These are phyloP conservation scores for Mormyrus proboscirostris DNA, from an alignment of 2,797 vertebrate genomes.

Conservation along the genomic window DNA sequence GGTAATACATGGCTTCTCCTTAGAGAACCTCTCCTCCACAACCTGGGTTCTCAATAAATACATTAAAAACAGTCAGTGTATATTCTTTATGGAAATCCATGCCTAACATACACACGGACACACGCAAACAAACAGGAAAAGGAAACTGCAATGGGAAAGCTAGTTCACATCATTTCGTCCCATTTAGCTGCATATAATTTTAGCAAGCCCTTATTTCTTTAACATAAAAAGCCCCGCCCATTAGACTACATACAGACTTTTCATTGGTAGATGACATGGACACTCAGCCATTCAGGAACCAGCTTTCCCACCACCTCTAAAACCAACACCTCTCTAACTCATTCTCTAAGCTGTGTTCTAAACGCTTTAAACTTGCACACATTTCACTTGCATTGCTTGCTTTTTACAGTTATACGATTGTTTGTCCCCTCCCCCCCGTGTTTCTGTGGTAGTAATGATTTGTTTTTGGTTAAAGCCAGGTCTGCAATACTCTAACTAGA, in stretches of 20 bases:
- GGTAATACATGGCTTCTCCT: constrained; percentile 80
- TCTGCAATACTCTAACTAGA: constrained; percentile 35
- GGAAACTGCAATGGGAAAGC: background rate
- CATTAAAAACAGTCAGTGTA: constrained; percentile 58
- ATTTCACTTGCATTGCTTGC: constrained; percentile 23
- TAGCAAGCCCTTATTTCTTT: constrained; percentile 15
- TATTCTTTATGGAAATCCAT: constrained; percentile 52
- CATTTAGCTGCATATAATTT: constrained; percentile 20
- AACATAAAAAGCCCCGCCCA: background rate
- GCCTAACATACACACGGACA: constrained; percentile 22
- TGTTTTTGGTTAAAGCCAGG: constrained; percentile 51
- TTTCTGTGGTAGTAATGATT: constrained; percentile 24
- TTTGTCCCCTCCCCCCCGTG: background rate
- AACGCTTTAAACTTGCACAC: constrained; percentile 9
- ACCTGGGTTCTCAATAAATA: constrained; percentile 66
- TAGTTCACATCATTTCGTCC: background rate
- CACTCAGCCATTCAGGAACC: constrained; percentile 7
- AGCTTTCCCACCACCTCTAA: constrained; percentile 21
- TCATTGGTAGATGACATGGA: constrained; percentile 9
- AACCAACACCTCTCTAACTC: background rate
- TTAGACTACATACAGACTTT: constrained; percentile 23
- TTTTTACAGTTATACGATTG: constrained; percentile 12
- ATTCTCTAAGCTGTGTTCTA: constrained; percentile 23
- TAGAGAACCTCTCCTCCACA: constrained; percentile 51
- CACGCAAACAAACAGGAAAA: constrained; percentile 22